phyloP scores from a whole-genome alignment of 2,888 invertebrate species.

The Sceliomorpha sp. region DNA sequence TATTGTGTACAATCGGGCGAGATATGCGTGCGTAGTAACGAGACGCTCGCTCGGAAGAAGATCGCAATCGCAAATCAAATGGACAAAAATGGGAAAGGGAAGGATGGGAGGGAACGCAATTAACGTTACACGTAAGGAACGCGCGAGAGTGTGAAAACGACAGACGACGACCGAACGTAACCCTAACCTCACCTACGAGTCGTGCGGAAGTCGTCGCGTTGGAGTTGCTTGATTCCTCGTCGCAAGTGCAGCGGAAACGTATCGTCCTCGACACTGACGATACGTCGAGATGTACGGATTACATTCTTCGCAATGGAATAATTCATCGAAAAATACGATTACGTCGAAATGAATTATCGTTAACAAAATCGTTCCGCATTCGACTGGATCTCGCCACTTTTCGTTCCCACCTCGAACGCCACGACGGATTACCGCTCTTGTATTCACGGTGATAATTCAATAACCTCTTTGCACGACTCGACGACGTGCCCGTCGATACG shows the following conservation, averaged over 20 bases:
- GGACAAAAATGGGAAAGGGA: conserved; percentile 15
- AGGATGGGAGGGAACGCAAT: conserved; percentile 21
- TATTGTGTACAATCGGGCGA: conserved; percentile 39
- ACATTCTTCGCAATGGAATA: too few species aligned
- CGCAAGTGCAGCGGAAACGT: too few species aligned
- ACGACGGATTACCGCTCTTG: conserved; percentile 37
- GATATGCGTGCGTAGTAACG: conserved; percentile 37
- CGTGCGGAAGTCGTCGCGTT: neutral
- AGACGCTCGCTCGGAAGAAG: conserved; percentile 28
- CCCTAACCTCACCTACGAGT: conserved; percentile 8
- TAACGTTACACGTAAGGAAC: conserved; percentile 27
- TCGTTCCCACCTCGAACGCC: conserved; percentile 39
- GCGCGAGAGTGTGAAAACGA: conserved; percentile 45
- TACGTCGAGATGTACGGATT: too few species aligned
- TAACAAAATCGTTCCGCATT: too few species aligned
- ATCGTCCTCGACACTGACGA: too few species aligned
- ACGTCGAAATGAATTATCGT: conserved; percentile 1
- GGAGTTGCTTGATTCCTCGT: conserved; percentile 10
- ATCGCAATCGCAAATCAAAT: conserved; percentile 22
- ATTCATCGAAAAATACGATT: too few species aligned
- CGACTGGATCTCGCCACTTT: too few species aligned
- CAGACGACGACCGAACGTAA: conserved; percentile 18
- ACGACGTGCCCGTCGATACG: conserved; percentile 44
- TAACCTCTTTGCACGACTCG: conserved; percentile 49
- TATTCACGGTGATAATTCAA: conserved; percentile 47